Evolutionary conservation across 2,888 invertebrate species (phyloP).

Genomic region (Spialia ferax): DNA sequence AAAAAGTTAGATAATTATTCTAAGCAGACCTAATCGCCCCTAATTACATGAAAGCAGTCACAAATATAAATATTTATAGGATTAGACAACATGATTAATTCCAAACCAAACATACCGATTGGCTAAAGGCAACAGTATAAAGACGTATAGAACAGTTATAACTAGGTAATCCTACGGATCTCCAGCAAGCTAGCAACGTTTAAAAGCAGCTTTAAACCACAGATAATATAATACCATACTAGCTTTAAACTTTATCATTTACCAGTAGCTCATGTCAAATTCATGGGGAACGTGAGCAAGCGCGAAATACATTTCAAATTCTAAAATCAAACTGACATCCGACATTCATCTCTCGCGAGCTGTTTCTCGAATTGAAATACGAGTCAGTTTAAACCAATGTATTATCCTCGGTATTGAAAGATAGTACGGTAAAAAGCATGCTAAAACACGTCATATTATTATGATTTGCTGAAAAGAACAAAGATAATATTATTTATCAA

Average conservation of each 20-base stretch:
- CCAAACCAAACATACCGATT: background rate
- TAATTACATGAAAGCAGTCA: background rate
- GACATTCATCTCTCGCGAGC: slow-evolving; percentile 53
- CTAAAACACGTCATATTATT: no score
- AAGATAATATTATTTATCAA: no score
- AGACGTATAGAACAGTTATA: slow-evolving; percentile 1
- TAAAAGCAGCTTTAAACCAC: no score
- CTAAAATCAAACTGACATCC: slow-evolving; percentile 50
- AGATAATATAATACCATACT: no score
- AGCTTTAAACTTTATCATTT: slow-evolving; percentile 36
- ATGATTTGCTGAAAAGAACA: no score
- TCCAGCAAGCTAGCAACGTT: background rate
- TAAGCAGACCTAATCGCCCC: background rate
- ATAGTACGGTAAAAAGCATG: no score
- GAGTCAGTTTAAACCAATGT: slow-evolving; percentile 21
- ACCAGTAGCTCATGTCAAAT: slow-evolving; percentile 64
- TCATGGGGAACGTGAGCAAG: slow-evolving; percentile 61
- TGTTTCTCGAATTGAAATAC: slow-evolving; percentile 36
- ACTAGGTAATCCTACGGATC: slow-evolving; percentile 8
- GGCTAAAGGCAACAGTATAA: background rate
- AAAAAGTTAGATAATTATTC: no score
- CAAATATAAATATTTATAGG: background rate
- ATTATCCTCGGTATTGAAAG: no score
- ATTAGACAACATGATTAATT: background rate
- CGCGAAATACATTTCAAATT: slow-evolving; percentile 61